These are phyloP conservation scores for Clostera curtula DNA, from an alignment of 2,888 invertebrate genomes.

Conservation along the genomic window DNA sequence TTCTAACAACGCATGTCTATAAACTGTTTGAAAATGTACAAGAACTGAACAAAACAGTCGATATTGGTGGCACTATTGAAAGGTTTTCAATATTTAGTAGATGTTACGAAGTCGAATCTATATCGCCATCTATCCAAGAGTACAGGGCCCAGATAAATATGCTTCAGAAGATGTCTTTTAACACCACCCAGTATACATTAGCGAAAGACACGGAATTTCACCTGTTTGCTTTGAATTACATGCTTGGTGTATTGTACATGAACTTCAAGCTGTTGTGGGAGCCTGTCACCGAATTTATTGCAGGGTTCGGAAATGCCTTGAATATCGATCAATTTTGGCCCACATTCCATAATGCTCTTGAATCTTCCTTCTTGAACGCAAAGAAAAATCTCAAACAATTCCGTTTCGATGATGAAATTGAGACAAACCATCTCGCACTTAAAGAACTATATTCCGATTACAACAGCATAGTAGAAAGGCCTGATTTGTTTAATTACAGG, in stretches of 20 bases:
- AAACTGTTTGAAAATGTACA: constrained; percentile 77
- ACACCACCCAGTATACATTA: constrained; percentile 74
- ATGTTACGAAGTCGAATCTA: constrained; percentile 82
- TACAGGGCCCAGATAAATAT: constrained; percentile 86
- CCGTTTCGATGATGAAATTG: constrained; percentile 49
- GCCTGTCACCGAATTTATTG: constrained; percentile 84
- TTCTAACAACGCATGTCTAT: constrained; percentile 83
- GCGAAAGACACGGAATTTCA: constrained; percentile 74
- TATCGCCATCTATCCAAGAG: constrained; percentile 82
- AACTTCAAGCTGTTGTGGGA: constrained; percentile 95
- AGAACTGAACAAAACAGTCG: constrained; percentile 54
- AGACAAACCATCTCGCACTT: constrained; percentile 39
- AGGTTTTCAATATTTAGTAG: constrained; percentile 77
- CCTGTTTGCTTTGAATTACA: constrained; percentile 82
- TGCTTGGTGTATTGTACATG: constrained; percentile 87
- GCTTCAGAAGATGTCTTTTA: constrained; percentile 82
- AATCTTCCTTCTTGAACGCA: constrained; percentile 63
- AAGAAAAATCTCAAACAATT: constrained; percentile 47
- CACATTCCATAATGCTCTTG: constrained; percentile 77
- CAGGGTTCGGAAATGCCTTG: constrained; percentile 80
- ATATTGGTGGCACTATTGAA: constrained; percentile 47
- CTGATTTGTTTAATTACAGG: constrained; percentile 85
- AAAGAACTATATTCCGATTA: constrained; percentile 48
- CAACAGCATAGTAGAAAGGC: constrained; percentile 68
- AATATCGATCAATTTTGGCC: constrained; percentile 81